phyloP scores from a whole-genome alignment of 2,113 vertebrate species.

The Scomber japonicus region DNA sequence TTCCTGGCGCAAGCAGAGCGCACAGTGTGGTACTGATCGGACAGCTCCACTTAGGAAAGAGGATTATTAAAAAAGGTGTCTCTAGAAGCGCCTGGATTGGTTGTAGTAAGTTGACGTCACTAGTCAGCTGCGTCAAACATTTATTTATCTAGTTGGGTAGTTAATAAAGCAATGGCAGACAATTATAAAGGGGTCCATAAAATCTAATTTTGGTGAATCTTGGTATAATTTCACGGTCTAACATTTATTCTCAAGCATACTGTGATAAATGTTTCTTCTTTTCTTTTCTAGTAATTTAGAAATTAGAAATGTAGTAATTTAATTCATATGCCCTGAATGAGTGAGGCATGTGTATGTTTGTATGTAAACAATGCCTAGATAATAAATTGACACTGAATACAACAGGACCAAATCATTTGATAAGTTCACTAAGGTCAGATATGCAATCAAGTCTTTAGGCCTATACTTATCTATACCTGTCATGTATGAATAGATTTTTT shows the following conservation, averaged over 20 bases:
- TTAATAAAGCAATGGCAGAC: constrained; percentile 14
- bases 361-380: neutral
- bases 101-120: constrained; percentile 75
- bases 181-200: neutral
- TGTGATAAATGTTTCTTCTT: neutral
- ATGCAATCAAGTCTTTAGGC: no score
- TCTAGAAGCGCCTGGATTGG: constrained; percentile 65
- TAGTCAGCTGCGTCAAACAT: constrained; percentile 8
- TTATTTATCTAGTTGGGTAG: constrained; percentile 25
- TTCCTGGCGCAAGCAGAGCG: constrained; percentile 60
- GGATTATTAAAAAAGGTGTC: constrained; percentile 75
- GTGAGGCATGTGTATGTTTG: no score
- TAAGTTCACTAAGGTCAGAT: no score
- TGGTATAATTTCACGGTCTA: neutral
- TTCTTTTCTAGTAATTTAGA: neutral
- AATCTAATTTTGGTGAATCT: neutral
- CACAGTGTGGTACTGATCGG: constrained; percentile 64
- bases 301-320: no score
- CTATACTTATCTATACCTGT: no score
- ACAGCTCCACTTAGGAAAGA: constrained; percentile 73
- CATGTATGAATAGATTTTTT: no score
- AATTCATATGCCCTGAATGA: neutral
- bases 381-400: neutral
- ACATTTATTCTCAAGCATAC: neutral
- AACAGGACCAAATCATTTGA: neutral